A percentile compares a stretch with the other conserved stretches of the same genome.
Evolutionary conservation across 2,797 vertebrate genomes (phyloP).

Genomic region (Thunnus albacares): DNA sequence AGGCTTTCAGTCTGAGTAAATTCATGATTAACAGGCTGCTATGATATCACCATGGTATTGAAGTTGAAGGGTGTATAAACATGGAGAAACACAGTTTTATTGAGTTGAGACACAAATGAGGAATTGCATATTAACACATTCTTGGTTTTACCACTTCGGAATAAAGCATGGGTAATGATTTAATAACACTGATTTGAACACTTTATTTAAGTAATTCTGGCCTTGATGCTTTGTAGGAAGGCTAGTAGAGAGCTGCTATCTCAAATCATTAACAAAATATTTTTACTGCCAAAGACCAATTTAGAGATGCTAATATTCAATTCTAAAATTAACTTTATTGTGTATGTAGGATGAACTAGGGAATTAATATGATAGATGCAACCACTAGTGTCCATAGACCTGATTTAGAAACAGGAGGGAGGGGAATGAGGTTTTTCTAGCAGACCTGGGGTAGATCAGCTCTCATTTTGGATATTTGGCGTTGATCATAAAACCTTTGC

Average conservation of each 20-base stretch:
- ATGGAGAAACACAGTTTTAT: slow-evolving; percentile 14
- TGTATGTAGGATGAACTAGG: background rate
- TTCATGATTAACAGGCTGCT: slow-evolving; percentile 22
- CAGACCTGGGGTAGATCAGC: background rate
- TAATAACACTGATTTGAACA: background rate
- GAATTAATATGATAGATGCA: background rate
- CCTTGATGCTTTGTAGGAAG: background rate
- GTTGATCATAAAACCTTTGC: background rate
- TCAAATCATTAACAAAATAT: background rate
- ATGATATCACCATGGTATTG: background rate
- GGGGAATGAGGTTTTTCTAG: background rate
- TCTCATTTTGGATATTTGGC: background rate
- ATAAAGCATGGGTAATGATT: slow-evolving; percentile 17
- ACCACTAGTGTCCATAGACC: background rate
- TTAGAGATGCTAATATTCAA: background rate
- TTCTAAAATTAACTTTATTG: background rate
- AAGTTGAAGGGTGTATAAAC: slow-evolving; percentile 3
- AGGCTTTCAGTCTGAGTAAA: slow-evolving; percentile 35
- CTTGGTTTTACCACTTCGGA: slow-evolving; percentile 1
- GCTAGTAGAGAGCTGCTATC: background rate
- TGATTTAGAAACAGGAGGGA: too few species aligned
- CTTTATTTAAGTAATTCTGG: slow-evolving; percentile 6
- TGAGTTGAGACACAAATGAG: slow-evolving; percentile 15
- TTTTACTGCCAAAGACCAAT: background rate
- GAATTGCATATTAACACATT: slow-evolving; percentile 10